phyloP scores from a whole-genome alignment of 2,888 invertebrate species.

The Laothoe populi region DNA sequence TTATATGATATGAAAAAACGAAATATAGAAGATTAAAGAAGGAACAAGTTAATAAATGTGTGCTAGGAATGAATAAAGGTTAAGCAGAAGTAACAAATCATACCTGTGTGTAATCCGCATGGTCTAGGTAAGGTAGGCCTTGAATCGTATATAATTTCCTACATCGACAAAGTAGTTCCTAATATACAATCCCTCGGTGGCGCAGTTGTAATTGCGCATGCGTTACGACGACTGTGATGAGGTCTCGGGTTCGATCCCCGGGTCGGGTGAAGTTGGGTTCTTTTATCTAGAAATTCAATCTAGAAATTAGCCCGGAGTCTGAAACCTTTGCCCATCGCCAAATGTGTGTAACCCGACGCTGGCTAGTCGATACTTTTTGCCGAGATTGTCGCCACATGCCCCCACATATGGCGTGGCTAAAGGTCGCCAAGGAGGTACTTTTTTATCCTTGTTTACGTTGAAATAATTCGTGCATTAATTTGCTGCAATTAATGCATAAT shows the following conservation, averaged over 20 bases:
- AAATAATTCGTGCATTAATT: constrained; percentile 41
- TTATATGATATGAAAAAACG: background rate
- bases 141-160: background rate
- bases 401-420: constrained; percentile 64
- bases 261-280: too few relatives aligned
- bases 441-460: constrained; percentile 63
- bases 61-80: background rate
- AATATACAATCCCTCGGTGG: background rate
- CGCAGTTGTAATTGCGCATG: too few relatives aligned
- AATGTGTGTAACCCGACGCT: constrained; percentile 73
- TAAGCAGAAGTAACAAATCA: background rate
- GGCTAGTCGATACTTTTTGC: constrained; percentile 58
- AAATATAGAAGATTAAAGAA: background rate
- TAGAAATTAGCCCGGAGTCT: too few relatives aligned
- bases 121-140: too few relatives aligned
- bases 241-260: too few relatives aligned
- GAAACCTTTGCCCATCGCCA: too few relatives aligned
- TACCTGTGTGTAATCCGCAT: background rate
- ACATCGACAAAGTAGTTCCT: background rate
- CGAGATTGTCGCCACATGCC: constrained; percentile 75
- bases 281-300: background rate
- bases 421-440: constrained; percentile 77
- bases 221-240: too few relatives aligned
- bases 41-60: too few relatives aligned
- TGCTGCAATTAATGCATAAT: too few relatives aligned